Percentiles rank a stretch among this genome's conserved stretches.
Conservation (phyloP, 2,113 vertebrate species). For the Manacus vitellinus region DNA sequence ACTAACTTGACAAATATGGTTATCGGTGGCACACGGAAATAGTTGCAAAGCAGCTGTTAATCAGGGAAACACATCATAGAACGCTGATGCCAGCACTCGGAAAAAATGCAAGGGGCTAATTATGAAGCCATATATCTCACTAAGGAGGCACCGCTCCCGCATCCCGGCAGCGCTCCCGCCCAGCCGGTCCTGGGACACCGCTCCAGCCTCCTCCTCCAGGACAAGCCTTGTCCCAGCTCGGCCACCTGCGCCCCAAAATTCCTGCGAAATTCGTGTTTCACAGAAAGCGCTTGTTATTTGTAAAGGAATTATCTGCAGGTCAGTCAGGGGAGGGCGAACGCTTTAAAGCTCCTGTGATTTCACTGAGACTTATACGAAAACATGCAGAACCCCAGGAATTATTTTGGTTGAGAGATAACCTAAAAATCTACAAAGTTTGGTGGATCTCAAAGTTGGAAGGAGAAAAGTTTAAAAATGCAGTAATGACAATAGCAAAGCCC, state of each 20-base stretch:
- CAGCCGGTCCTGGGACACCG: constrained; percentile 26
- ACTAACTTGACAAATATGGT: constrained; percentile 80
- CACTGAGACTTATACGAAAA: not conserved
- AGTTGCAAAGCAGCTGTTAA: constrained; percentile 87
- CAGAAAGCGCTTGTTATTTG: not conserved
- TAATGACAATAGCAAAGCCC: not conserved
- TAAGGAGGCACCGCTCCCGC: constrained; percentile 73
- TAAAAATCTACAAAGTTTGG: not conserved
- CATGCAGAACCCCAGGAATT: not conserved
- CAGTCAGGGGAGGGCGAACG: not conserved
- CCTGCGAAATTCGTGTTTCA: not conserved
- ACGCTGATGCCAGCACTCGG: constrained; percentile 85
- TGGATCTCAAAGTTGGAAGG: not conserved
- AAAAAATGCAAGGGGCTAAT: constrained; percentile 84
- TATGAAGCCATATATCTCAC: constrained; percentile 83
- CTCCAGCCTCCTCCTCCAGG: not conserved
- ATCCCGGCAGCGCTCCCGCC: not conserved
- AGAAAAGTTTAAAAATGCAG: not conserved
- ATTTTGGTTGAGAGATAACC: not conserved
- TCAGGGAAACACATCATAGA: constrained; percentile 80
- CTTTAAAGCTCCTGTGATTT: not conserved
- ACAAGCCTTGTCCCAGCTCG: not conserved
- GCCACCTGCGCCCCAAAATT: not conserved
- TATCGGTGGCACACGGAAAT: constrained; percentile 79
- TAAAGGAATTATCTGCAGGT: not conserved